Evolutionary conservation across 1,140 invertebrate species (phyloP).

Genomic region (Araneus ventricosus): DNA sequence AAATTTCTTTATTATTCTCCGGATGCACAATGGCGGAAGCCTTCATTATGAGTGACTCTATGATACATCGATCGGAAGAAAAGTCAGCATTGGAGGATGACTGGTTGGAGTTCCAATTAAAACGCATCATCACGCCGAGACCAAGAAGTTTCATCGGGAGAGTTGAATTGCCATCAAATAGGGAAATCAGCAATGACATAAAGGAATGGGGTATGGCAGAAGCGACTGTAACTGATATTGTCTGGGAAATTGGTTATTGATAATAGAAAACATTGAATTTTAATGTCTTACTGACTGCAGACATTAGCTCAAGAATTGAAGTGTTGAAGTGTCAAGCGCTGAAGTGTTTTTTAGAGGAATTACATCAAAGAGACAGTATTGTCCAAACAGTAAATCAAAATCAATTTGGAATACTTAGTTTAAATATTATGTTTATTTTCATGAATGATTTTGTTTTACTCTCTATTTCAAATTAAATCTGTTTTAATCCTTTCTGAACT

Average conservation of each 20-base stretch:
- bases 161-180: background rate
- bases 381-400: no score
- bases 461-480: no score
- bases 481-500: no score
- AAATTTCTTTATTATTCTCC: slow-evolving; percentile 18
- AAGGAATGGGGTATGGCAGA: background rate
- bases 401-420: no score
- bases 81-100: background rate
- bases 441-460: no score
- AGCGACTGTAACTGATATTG: background rate
- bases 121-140: background rate
- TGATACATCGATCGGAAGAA: slow-evolving; percentile 7
- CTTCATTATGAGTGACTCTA: slow-evolving; percentile 15
- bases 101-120: background rate
- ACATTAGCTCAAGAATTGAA: no score
- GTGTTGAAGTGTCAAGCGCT: no score
- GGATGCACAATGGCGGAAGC: background rate
- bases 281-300: no score
- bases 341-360: no score
- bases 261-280: background rate
- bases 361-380: no score
- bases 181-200: background rate
- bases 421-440: no score
- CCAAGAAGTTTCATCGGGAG: background rate
- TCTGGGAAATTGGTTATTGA: background rate